Percentiles rank a stretch among this genome's conserved stretches.
These are phyloP conservation scores for Phoxinus dragarum DNA, from an alignment of 2,797 vertebrate species.

Conservation along the genomic window DNA sequence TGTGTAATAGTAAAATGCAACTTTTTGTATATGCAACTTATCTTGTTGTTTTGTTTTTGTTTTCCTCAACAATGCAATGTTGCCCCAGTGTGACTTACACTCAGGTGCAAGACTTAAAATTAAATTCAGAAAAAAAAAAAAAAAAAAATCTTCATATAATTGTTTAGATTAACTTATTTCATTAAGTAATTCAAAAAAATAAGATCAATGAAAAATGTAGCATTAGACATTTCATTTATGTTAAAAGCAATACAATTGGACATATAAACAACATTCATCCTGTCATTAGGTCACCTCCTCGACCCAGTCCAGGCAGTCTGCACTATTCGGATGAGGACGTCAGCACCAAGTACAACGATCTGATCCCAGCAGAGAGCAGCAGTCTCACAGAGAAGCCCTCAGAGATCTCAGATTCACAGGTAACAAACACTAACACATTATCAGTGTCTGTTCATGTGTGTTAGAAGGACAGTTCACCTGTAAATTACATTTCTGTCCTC, in stretches of 20 bases:
- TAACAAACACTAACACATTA: conserved; percentile 58
- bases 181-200: not conserved
- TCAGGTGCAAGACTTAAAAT: not conserved
- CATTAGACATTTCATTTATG: not conserved
- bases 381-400: conserved; percentile 97
- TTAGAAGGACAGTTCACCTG: conserved; percentile 9
- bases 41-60: no score
- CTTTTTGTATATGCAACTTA: no score
- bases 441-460: not conserved
- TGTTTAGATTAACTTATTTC: not conserved
- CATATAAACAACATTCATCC: not conserved
- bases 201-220: not conserved
- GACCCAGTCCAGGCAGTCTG: conserved; percentile 94
- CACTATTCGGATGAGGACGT: conserved; percentile 97
- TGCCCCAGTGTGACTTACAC: no score
- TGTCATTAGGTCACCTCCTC: conserved; percentile 86
- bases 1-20: not conserved
- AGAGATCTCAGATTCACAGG: conserved; percentile 96
- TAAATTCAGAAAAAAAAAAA: no score
- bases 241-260: not conserved
- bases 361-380: conserved; percentile 95
- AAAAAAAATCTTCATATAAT: not conserved
- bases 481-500: not conserved
- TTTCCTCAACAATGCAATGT: no score
- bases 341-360: conserved; percentile 94